Percentiles rank a stretch among this genome's conserved stretches.
These are phyloP conservation scores for Ceuthmochares aereus DNA, from an alignment of 2,113 vertebrate species.

Conservation along the genomic window DNA sequence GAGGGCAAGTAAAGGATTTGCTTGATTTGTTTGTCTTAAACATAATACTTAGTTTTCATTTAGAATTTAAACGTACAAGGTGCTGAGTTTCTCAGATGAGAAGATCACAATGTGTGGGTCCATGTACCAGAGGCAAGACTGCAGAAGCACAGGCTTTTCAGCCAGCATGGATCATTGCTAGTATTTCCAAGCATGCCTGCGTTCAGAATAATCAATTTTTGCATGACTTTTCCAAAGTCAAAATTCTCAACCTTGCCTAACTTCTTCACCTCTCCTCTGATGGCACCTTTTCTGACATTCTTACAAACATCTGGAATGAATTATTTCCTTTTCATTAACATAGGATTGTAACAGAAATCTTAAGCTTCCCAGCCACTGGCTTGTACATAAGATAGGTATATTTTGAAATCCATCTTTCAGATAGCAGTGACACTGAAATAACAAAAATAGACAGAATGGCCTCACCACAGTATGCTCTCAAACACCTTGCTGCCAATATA, in stretches of 20 bases:
- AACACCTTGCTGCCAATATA: neutral
- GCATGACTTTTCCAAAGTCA: neutral
- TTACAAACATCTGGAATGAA: neutral
- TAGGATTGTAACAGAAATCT: neutral
- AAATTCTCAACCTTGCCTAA: neutral
- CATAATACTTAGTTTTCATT: neutral
- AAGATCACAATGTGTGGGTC: neutral
- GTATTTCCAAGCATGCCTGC: neutral
- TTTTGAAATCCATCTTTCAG: neutral
- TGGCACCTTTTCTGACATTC: neutral
- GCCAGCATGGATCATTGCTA: neutral
- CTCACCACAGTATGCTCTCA: neutral
- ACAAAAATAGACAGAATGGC: neutral
- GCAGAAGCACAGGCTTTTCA: neutral
- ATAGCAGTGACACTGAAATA: neutral
- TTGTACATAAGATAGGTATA: neutral
- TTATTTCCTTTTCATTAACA: neutral
- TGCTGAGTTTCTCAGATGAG: neutral
- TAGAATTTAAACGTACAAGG: neutral
- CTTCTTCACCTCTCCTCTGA: neutral
- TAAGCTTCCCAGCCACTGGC: neutral
- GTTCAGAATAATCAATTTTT: neutral
- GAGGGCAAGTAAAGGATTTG: neutral
- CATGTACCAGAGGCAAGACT: neutral
- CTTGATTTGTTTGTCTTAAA: neutral